Conservation (phyloP, 2,888 invertebrate genomes). For the Scaptomyza tumidula region DNA sequence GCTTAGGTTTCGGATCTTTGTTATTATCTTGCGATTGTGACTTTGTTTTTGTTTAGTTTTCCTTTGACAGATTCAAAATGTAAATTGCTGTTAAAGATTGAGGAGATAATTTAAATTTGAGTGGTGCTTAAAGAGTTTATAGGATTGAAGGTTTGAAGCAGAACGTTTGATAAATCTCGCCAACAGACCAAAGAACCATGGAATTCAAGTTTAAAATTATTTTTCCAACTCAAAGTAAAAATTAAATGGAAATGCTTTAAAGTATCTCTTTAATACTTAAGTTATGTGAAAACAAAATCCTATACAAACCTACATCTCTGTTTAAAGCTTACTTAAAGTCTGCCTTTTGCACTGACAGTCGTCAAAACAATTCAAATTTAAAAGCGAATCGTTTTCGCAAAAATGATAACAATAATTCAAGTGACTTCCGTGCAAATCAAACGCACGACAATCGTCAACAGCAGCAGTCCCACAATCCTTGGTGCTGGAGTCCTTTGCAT, state of each 20-base stretch:
- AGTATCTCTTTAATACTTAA: neutral
- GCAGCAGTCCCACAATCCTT: neutral
- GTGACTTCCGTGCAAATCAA: conserved; percentile 66
- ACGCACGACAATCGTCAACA: conserved; percentile 47
- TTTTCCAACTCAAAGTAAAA: too few relatives aligned
- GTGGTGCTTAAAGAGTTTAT: too few relatives aligned
- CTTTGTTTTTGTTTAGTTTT: neutral
- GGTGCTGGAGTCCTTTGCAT: neutral
- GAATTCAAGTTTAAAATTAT: too few relatives aligned
- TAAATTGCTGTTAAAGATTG: neutral
- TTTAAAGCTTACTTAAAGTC: neutral
- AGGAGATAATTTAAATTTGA: too few relatives aligned
- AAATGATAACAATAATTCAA: conserved; percentile 65
- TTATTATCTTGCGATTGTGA: neutral
- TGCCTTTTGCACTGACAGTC: neutral
- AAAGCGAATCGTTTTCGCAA: conserved; percentile 40
- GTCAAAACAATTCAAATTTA: conserved; percentile 17
- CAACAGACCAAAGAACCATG: too few relatives aligned
- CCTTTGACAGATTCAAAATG: neutral
- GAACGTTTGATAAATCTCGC: too few relatives aligned
- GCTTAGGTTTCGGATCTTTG: neutral
- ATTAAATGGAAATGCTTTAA: too few relatives aligned
- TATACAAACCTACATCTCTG: neutral
- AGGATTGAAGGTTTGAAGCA: too few relatives aligned
- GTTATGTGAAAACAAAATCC: neutral